phyloP scores from a whole-genome alignment of 2,888 invertebrate genomes.

The Lampropteryx suffumata region DNA sequence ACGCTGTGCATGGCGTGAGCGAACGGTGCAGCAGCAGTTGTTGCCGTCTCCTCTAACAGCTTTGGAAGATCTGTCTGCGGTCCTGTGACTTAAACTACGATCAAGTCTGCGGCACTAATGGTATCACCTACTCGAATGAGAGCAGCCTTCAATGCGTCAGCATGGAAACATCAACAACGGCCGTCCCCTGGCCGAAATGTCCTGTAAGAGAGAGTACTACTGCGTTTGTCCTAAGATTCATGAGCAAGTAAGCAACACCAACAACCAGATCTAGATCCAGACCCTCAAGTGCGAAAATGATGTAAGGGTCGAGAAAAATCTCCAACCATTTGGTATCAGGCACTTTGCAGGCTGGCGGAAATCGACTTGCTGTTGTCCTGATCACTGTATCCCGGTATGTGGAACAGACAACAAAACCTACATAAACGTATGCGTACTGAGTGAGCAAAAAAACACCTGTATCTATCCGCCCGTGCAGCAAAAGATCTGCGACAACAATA shows the following conservation, averaged over 20 bases:
- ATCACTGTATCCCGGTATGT: constrained; percentile 42
- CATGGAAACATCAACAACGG: constrained; percentile 13
- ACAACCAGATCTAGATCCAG: constrained; percentile 87
- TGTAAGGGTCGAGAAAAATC: constrained; percentile 13
- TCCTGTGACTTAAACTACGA: constrained; percentile 2
- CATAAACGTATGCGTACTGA: constrained; percentile 45
- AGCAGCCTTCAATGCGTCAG: constrained; percentile 41
- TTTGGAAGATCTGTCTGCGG: background rate
- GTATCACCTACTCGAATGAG: constrained; percentile 41
- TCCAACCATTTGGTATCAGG: constrained; percentile 5
- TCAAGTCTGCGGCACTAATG: constrained; percentile 48
- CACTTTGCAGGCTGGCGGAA: constrained; percentile 30
- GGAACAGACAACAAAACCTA: constrained; percentile 49
- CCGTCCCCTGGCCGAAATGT: constrained; percentile 15
- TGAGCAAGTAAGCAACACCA: constrained; percentile 85
- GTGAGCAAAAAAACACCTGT: too few species aligned
- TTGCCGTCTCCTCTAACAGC: background rate
- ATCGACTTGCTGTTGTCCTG: constrained; percentile 30
- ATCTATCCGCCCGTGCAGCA: too few species aligned
- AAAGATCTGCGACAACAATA: too few species aligned
- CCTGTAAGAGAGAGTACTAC: constrained; percentile 36
- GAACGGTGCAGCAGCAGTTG: background rate
- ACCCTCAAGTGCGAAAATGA: constrained; percentile 75
- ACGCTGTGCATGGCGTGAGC: constrained; percentile 12
- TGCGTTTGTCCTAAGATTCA: constrained; percentile 32